Conservation (phyloP, 1,140 invertebrate genomes). For the Zaprionus davidi region DNA sequence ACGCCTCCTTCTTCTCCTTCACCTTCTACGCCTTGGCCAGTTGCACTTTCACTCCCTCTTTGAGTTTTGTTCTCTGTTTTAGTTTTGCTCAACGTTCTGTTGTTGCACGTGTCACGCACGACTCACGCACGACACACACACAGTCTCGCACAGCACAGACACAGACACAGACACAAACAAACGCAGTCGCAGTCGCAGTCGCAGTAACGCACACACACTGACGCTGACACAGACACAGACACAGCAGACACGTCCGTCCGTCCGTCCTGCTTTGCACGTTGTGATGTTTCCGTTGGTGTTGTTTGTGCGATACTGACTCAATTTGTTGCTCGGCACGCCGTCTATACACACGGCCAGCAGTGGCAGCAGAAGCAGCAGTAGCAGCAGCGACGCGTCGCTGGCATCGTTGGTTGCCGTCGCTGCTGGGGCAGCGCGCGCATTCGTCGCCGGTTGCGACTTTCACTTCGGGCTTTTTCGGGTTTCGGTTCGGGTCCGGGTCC, state of each 20-base stretch:
- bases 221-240: conserved; percentile 39
- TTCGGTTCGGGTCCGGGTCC: conserved; percentile 1
- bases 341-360: conserved; percentile 55
- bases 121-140: conserved; percentile 45
- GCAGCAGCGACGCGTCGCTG: conserved; percentile 5
- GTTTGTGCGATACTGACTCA: conserved; percentile 84
- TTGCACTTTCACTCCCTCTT: not conserved
- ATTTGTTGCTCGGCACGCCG: conserved; percentile 79
- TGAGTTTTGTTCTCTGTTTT: not conserved
- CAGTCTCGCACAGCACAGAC: conserved; percentile 23
- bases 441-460: conserved; percentile 15
- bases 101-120: conserved; percentile 24
- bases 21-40: not conserved
- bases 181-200: conserved; percentile 31
- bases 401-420: not conserved
- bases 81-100: conserved; percentile 5
- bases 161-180: conserved; percentile 25
- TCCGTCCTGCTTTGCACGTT: conserved; percentile 69
- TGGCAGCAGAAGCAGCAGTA: conserved; percentile 27
- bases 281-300: conserved; percentile 83
- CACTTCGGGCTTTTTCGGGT: not conserved
- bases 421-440: conserved; percentile 20
- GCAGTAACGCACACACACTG: conserved; percentile 16
- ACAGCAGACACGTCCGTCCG: conserved; percentile 67
- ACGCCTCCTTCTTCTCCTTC: not conserved